Conservation (phyloP, 2,797 vertebrate genomes). For the Remorina albescens region DNA sequence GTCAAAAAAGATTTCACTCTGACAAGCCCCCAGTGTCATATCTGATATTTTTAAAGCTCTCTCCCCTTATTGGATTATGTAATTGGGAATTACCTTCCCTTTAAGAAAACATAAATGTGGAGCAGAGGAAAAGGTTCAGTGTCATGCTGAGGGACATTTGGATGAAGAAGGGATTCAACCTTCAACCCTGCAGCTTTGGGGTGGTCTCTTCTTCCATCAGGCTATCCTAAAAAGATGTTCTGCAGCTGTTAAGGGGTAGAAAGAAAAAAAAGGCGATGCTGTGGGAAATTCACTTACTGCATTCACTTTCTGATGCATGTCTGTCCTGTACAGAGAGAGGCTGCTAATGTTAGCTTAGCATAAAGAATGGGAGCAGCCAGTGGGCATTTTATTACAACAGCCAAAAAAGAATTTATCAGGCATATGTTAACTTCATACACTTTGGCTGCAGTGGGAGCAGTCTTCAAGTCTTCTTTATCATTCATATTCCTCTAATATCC, state of each 20-base stretch:
- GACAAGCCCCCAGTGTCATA: conserved; percentile 46
- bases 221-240: conserved; percentile 12
- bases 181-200: conserved; percentile 21
- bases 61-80: conserved; percentile 45
- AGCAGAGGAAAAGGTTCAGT: conserved; percentile 25
- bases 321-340: not conserved
- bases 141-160: conserved; percentile 16
- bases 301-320: not conserved
- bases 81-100: conserved; percentile 24
- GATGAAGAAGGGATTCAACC: conserved; percentile 19
- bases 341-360: not conserved
- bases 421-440: not conserved
- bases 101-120: conserved; percentile 35
- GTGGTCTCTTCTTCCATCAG: conserved; percentile 25
- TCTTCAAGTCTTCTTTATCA: no score
- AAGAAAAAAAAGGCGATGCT: not conserved
- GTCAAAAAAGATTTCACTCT: conserved; percentile 45
- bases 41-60: conserved; percentile 42
- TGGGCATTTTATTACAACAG: not conserved
- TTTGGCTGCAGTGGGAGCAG: not conserved
- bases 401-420: not conserved
- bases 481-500: not conserved
- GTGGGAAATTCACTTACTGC: not conserved
- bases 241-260: conserved; percentile 30
- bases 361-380: not conserved